Percentiles rank a stretch among this genome's conserved stretches.
Conservation (phyloP, 2,888 invertebrate genomes). For the Tachina fera region DNA sequence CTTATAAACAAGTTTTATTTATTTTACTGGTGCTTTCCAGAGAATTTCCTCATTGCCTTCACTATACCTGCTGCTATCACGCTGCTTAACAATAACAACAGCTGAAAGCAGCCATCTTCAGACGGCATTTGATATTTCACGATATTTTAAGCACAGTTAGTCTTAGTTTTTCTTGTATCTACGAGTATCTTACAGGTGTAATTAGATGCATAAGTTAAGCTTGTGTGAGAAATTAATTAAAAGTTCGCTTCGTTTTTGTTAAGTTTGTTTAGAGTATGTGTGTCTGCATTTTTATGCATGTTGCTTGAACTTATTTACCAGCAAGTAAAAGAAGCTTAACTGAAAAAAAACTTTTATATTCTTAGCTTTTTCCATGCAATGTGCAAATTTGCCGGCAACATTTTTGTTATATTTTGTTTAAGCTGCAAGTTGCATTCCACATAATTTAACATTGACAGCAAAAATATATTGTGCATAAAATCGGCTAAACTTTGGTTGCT, state of each 20-base stretch:
- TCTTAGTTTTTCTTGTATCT: constrained; percentile 6
- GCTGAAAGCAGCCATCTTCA: constrained; percentile 28
- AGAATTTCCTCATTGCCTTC: background rate
- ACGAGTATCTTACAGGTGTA: constrained; percentile 74
- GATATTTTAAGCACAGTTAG: constrained; percentile 50
- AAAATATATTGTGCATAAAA: constrained; percentile 71
- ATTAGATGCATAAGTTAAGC: constrained; percentile 74
- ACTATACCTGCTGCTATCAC: too few species aligned
- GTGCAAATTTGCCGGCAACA: constrained; percentile 4
- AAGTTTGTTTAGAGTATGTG: constrained; percentile 17
- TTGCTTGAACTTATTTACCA: constrained; percentile 1
- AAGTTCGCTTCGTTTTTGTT: constrained; percentile 67
- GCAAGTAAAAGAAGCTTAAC: constrained; percentile 17
- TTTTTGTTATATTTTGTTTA: constrained; percentile 38
- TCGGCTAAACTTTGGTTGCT: constrained; percentile 52
- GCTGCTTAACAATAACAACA: background rate
- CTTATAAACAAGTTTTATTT: constrained; percentile 6
- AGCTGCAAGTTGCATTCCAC: constrained; percentile 49
- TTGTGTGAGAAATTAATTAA: constrained; percentile 75
- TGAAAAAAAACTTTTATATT: constrained; percentile 42
- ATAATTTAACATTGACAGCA: constrained; percentile 67
- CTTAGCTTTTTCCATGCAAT: constrained; percentile 8
- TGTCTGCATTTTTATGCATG: background rate
- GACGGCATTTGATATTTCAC: constrained; percentile 50
- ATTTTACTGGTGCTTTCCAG: constrained; percentile 1